Conservation (phyloP, 2,888 invertebrate species). For the Sipunculus nudus region DNA sequence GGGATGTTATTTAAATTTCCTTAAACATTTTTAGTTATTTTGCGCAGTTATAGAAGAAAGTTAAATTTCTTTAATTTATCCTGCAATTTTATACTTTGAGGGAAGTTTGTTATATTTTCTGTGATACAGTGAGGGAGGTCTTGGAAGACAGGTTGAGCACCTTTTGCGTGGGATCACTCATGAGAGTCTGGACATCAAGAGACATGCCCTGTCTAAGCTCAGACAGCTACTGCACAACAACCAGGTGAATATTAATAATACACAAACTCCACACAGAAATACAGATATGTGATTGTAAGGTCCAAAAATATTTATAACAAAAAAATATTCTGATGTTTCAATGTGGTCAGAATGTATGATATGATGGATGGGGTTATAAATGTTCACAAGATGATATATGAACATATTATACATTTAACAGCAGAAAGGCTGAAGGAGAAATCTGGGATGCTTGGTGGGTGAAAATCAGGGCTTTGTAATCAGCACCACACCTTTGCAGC, state of each 20-base stretch:
- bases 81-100: neutral
- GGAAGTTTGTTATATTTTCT: neutral
- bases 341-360: no score
- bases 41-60: neutral
- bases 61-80: neutral
- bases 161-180: slow-evolving; percentile 69
- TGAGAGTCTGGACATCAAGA: slow-evolving; percentile 82
- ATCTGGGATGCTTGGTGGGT: no score
- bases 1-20: no score
- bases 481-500: no score
- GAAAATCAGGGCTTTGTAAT: no score
- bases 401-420: no score
- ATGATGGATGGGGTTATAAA: no score
- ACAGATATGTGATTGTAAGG: slow-evolving; percentile 7
- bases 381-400: no score
- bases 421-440: no score
- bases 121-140: slow-evolving; percentile 5
- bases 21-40: neutral
- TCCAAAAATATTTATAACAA: no score
- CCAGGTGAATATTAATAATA: slow-evolving; percentile 67
- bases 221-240: slow-evolving; percentile 77
- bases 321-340: no score
- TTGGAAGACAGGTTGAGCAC: slow-evolving; percentile 52
- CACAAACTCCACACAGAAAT: neutral
- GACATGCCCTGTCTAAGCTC: slow-evolving; percentile 77